Percentiles rank a stretch among this genome's conserved stretches.
These are phyloP conservation scores for human (Homo sapiens) DNA, from an alignment of 2,113 vertebrate genomes.

Conservation along the genomic window DNA sequence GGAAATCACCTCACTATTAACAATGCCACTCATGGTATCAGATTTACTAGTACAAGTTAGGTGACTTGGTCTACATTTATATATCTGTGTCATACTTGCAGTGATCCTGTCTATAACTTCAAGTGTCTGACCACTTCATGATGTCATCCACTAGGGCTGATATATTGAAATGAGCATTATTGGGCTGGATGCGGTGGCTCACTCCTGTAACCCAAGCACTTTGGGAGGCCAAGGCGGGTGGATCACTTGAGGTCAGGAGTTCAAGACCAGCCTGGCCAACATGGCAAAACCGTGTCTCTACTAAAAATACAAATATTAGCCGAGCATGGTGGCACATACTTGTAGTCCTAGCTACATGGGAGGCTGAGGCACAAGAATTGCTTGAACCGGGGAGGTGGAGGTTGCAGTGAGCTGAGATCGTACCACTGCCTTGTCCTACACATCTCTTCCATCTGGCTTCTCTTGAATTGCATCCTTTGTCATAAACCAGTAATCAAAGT, in stretches of 20 bases:
- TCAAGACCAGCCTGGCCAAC: not conserved
- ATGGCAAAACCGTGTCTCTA: not conserved
- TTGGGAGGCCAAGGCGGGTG: not conserved
- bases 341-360: not conserved
- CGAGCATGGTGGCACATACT: not conserved
- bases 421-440: not conserved
- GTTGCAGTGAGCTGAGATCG: not conserved
- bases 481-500: not conserved
- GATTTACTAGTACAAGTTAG: not conserved
- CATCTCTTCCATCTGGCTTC: not conserved
- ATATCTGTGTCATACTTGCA: not conserved
- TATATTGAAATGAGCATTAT: not conserved
- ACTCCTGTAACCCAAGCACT: not conserved
- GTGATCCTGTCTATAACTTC: not conserved
- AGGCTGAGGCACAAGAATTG: not conserved
- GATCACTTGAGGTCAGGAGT: not conserved
- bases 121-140: not conserved
- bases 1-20: not conserved
- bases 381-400: not conserved
- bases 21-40: not conserved
- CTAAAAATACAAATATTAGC: not conserved
- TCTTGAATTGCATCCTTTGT: not conserved
- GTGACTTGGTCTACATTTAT: not conserved
- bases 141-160: not conserved
- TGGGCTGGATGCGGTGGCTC: too few relatives aligned